These are phyloP conservation scores for Microtus richardsoni DNA, from an alignment of 2,113 vertebrate species.

Conservation along the genomic window DNA sequence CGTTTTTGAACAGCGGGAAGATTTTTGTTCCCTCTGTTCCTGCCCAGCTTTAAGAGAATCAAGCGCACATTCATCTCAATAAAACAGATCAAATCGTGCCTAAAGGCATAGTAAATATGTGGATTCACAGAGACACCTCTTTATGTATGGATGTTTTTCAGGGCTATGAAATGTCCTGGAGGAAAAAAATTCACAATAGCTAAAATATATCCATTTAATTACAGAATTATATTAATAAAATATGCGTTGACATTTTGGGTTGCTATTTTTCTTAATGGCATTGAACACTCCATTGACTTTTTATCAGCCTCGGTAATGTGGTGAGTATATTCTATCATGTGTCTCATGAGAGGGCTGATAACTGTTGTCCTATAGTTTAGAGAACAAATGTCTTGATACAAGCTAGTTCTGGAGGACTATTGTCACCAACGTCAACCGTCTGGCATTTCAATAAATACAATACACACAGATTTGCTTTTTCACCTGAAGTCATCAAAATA, in stretches of 20 bases:
- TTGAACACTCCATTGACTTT: slow-evolving; percentile 1
- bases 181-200: slow-evolving; percentile 47
- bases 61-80: slow-evolving; percentile 6
- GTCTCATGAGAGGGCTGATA: slow-evolving; percentile 28
- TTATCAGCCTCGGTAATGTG: background rate
- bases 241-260: slow-evolving; percentile 24
- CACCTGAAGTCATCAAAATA: background rate
- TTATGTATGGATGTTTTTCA: background rate
- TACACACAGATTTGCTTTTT: background rate
- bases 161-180: background rate
- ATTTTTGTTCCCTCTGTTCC: slow-evolving; percentile 1
- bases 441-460: background rate
- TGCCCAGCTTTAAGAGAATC: slow-evolving; percentile 23
- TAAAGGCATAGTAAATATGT: slow-evolving; percentile 30
- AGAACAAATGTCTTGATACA: background rate
- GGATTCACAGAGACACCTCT: background rate
- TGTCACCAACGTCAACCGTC: background rate
- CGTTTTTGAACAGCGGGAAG: slow-evolving; percentile 15
- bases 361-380: slow-evolving; percentile 21
- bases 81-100: slow-evolving; percentile 39
- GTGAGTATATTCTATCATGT: background rate
- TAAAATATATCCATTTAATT: slow-evolving; percentile 28
- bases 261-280: slow-evolving; percentile 41
- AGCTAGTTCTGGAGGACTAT: slow-evolving; percentile 5
- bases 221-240: slow-evolving; percentile 46